Evolutionary conservation across 2,888 invertebrate species (phyloP), one percentile per base, ranked within the genome.

Genomic region (Apamea monoglypha): DNA sequence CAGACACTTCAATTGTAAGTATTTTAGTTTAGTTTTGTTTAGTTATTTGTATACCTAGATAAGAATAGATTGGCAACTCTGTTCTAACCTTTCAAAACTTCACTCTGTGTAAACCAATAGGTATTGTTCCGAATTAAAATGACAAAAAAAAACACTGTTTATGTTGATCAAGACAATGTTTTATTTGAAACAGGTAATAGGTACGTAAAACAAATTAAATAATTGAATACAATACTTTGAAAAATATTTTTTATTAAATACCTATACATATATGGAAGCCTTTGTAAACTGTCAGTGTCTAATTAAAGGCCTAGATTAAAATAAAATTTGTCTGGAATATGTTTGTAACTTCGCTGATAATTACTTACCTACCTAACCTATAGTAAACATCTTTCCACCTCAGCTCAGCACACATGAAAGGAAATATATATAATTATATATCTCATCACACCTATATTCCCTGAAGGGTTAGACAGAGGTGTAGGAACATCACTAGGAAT

Each of bases 301-400:
- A 44, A 70, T 32, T 61, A 32, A 56, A 79, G 74, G 73, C 61
- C 73, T 73, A 29, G 0, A 50, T 21, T 40, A n/a, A 64, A 47
- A 18, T 44, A 21, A 47, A n/a, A 36, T 36, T 40, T 36, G 21
- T 16, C 18, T 10, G 61, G 5, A 73, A 29, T 32, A 25, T 7
- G 25, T 36, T 73, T 75, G 25, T 59, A 59, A 66, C 4, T 67
- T 59, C 1, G 32, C 2, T 67, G 21, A 50, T 25, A n/a, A n/a
- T n/a, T n/a, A n/a, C n/a, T n/a, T n/a, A n/a, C n/a, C n/a, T n/a
- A n/a, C n/a, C n/a, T n/a, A n/a, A 44, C 14, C 12, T 14, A 40
- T 40, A 59, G n/a, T 10, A 25, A 66, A n/a, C 21, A 4, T 47
- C 32, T 8, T 66, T 10, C 5, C 6, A 36, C 18, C 5, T n/a